Percentiles rank a stretch among this genome's conserved stretches.
phyloP scores from a whole-genome alignment of 1,140 invertebrate species.

The Nebria ingens region DNA sequence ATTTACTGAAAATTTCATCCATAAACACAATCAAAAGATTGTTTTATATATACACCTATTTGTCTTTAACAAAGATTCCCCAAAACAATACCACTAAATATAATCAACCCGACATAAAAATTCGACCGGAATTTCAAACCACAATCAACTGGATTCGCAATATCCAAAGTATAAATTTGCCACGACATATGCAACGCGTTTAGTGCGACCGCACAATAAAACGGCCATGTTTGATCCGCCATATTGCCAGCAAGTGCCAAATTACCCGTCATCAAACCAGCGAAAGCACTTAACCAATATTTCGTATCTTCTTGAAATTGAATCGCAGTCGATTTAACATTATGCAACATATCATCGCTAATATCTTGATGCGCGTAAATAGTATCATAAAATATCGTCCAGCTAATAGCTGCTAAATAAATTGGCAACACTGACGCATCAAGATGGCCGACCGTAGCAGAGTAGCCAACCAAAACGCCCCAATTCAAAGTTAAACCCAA shows the following conservation, averaged over 20 bases:
- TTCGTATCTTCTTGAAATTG: slow-evolving; percentile 81
- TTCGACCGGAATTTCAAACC: too few species aligned
- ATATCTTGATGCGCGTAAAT: slow-evolving; percentile 97
- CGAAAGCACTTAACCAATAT: slow-evolving; percentile 66
- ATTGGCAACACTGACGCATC: slow-evolving; percentile 65
- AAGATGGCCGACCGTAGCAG: slow-evolving; percentile 59
- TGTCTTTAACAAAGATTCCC: too few species aligned
- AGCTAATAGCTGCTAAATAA: slow-evolving; percentile 73
- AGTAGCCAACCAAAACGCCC: slow-evolving; percentile 84
- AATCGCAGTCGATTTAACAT: slow-evolving; percentile 90
- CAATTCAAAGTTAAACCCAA: slow-evolving; percentile 91
- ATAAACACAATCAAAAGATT: too few species aligned
- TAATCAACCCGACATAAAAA: too few species aligned
- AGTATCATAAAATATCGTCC: slow-evolving; percentile 92
- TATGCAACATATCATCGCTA: slow-evolving; percentile 74
- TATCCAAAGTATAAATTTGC: slow-evolving; percentile 73
- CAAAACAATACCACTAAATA: too few species aligned
- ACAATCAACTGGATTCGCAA: slow-evolving; percentile 72
- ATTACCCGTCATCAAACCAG: slow-evolving; percentile 53
- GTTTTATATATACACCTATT: too few species aligned
- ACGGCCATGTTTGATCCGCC: slow-evolving; percentile 72
- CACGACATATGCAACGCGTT: slow-evolving; percentile 59
- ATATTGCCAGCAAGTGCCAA: slow-evolving; percentile 52
- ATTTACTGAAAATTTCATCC: too few species aligned
- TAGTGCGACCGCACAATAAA: slow-evolving; percentile 60